These are phyloP conservation scores for Arrhamphus sclerolepis DNA, from an alignment of 2,797 vertebrate genomes.

Conservation along the genomic window DNA sequence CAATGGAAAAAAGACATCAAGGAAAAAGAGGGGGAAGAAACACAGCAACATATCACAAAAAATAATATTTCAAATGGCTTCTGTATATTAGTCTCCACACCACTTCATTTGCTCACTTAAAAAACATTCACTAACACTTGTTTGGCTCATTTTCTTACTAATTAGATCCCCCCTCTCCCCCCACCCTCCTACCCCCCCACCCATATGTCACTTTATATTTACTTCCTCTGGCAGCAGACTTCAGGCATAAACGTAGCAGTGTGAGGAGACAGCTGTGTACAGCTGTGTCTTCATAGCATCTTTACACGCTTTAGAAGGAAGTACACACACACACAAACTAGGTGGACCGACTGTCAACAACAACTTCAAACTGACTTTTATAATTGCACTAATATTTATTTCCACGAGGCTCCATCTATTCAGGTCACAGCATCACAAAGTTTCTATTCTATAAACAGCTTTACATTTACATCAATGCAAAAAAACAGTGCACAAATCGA, in stretches of 20 bases:
- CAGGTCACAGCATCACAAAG: not conserved
- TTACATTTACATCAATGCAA: no score
- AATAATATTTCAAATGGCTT: not conserved
- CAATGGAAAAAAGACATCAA: no score
- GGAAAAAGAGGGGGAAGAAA: no score
- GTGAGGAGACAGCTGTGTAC: conserved; percentile 58
- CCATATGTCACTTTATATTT: conserved; percentile 22
- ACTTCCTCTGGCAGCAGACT: conserved; percentile 14
- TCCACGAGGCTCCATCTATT: not conserved
- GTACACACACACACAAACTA: conserved; percentile 13
- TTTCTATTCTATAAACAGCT: no score
- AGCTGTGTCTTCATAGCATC: conserved; percentile 52
- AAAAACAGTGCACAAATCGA: no score
- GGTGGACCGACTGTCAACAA: conserved; percentile 9
- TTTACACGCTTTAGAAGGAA: conserved; percentile 32
- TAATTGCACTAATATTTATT: not conserved
- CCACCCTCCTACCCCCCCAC: no score
- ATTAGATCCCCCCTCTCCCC: conserved; percentile 3
- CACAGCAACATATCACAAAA: no score
- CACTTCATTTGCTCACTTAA: no score
- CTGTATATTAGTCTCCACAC: conserved; percentile 8
- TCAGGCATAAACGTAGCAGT: conserved; percentile 12
- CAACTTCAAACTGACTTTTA: not conserved
- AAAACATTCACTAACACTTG: conserved; percentile 13
- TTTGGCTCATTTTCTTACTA: conserved; percentile 14